These are phyloP conservation scores for Nibea albiflora DNA, from an alignment of 2,113 vertebrate species.

Conservation along the genomic window DNA sequence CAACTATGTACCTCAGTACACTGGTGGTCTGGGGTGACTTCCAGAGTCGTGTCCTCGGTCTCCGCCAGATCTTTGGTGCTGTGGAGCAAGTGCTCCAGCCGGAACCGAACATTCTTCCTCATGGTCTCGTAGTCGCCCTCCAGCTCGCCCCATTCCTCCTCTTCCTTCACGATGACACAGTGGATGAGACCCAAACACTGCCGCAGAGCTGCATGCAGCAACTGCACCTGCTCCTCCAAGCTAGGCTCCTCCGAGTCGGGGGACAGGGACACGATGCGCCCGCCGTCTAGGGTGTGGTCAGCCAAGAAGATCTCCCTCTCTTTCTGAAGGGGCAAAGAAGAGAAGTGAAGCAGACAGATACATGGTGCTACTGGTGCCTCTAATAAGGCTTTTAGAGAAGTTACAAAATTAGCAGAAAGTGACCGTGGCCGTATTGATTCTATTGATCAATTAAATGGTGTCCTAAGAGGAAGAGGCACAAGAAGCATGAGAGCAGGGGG, in stretches of 20 bases:
- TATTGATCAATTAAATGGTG: constrained; percentile 46
- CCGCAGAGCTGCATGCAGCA: constrained; percentile 78
- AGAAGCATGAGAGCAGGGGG: constrained; percentile 14
- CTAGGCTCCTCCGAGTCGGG: constrained; percentile 55
- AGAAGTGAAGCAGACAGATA: background rate
- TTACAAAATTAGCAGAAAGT: constrained; percentile 1
- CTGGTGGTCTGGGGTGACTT: constrained; percentile 75
- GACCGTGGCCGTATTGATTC: constrained; percentile 11
- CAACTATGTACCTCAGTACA: constrained; percentile 76
- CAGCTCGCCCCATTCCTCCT: constrained; percentile 80
- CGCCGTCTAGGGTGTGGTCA: constrained; percentile 67
- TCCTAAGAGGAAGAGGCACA: constrained; percentile 8
- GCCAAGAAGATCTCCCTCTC: constrained; percentile 78
- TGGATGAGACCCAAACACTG: constrained; percentile 82
- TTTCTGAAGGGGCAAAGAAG: constrained; percentile 58
- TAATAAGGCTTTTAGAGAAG: background rate
- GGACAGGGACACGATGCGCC: constrained; percentile 75
- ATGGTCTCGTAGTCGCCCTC: constrained; percentile 78
- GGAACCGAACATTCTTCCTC: constrained; percentile 70
- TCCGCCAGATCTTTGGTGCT: constrained; percentile 75
- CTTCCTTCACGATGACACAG: constrained; percentile 77
- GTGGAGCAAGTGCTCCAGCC: constrained; percentile 78
- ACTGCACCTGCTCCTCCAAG: constrained; percentile 71
- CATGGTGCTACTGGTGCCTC: background rate
- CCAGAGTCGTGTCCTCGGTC: constrained; percentile 47